Evolutionary conservation across 2,888 invertebrate species (phyloP), one percentile per base, ranked within the genome.

Genomic region (Tortricodes alternella): DNA sequence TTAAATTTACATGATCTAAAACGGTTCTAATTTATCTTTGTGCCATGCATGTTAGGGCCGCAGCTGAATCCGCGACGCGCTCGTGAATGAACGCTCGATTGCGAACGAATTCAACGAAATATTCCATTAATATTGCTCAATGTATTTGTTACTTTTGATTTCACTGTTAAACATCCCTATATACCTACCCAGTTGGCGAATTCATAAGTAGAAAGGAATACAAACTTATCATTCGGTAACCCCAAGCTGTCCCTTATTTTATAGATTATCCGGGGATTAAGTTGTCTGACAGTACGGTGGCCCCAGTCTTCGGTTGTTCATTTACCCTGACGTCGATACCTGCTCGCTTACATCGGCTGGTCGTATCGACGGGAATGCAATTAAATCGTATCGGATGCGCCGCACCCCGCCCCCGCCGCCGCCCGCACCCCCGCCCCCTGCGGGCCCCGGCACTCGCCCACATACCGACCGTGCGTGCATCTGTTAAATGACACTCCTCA

Each of bases 331-430:
- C n/a, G n/a, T n/a, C n/a, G n/a, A n/a, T n/a, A n/a, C n/a, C n/a
- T n/a, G n/a, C n/a, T n/a, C n/a, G n/a, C n/a, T n/a, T n/a, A n/a
- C n/a, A n/a, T n/a, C n/a, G n/a, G 37, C 37, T 37, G 37, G 16
- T 37, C 37, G 18, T 37, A 9, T 37, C 24, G 15, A 23, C n/a
- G 21, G 46, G 53, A 53, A 53, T 53, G 53, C 53, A 53, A 53
- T 48, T 53, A 53, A 53, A 48, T 24, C 46, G 24, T 41, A 29
- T 8, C 3, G 27, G 27, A n/a, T n/a, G n/a, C n/a, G n/a, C n/a
- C n/a, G n/a, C n/a, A n/a, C 29, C 29, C 29, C 11, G 2, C 9
- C 29, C 29, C 29, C 11, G n/a, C 11, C 29, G 3, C 29, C 5
- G 34, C 34, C 34, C 24, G 9, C 43, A n/a, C 9, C 46, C 29